Base-by-base conservation (phyloP, 2,888 invertebrate species). In the Ennomos quercinarius region DNA sequence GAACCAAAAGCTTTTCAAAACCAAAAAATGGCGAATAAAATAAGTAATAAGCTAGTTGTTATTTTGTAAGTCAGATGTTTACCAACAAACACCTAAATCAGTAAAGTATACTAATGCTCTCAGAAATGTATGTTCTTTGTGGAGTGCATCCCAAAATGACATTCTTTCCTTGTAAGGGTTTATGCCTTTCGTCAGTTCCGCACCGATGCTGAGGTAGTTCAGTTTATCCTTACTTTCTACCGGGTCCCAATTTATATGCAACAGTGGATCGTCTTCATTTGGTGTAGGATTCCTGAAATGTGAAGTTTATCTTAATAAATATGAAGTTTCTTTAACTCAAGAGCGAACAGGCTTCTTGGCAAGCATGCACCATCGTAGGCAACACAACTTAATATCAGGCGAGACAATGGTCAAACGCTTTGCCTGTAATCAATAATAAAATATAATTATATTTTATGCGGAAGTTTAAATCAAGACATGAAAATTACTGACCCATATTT, bases 171-270 rank as follows among this genome's bases (percentile, higher is more conserved):
- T 67, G 62, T 86, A 89, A 1, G 92, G 92, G 63, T 90, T 90
- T 56, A 81, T 79, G 8, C 91, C 91, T 64, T 88, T 89, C 1
- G 90, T 89, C 10, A 93, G 77, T 67, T 91, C 89, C 13, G 83
- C 73, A 1, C 86, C 87, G 63, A 93, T 92, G 63, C 84, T 84
- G 11, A 92, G 74, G 64, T 87, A 92, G 72, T 91, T 87, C 36
- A 92, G 70, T 62, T 80, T 86, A 11, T 87, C 77, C 46, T 78
- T 72, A 60, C 74, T 83, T 61, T 84, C 83, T 5, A 91, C 87
- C n/a, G 85, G 84, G 63, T 92, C 89, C 91, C 91, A 91, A 38
- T 76, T 84, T 53, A 91, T 86, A 68, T 90, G 86, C 37, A 93
- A 72, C 34, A 87, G 65, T 9, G 84, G 81, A 61, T 91, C 88